Evolutionary conservation across 2,888 invertebrate species (phyloP), one percentile per base, ranked within the genome.

Genomic region (Cephonodes hylas): DNA sequence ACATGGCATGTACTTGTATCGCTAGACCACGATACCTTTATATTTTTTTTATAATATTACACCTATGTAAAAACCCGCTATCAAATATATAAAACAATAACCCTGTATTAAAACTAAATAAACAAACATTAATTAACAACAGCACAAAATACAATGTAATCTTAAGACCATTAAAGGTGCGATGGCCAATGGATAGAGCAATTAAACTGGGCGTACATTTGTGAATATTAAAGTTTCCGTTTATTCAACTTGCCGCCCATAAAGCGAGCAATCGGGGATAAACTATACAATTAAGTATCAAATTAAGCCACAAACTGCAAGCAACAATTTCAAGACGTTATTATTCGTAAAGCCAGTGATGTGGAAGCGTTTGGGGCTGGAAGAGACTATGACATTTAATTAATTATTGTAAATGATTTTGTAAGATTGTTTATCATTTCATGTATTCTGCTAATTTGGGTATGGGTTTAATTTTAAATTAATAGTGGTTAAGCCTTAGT

Each of bases 251-350:
- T 70, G 38, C 13, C 66, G 67, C 64, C 77, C 77, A 74, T 82
- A 81, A 86, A 83, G 76, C 77, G 71, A 66, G 70, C 78, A 79
- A 75, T 82, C 80, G 73, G 73, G 81, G 79, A 81, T 81, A 82
- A 86, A 86, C 86, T 85, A 84, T 84, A 77, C 79, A 86, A 86
- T 85, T 86, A 84, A 84, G 79, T 71, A 77, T 79, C 76, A 77
- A 84, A 81, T 82, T 80, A 72, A 75, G 76, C 84, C 82, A 69
- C 82, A 79, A 87, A 86, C 79, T 82, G 79, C 81, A 74, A 72
- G 77, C 77, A 82, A 83, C 81, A 77, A 80, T 83, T 81, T 77
- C 72, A 75, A 78, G 77, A 80, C 71, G 73, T 76, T 81, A 71
- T 75, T 77, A 72, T 76, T 77, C 64, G 34, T 65, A 64, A 65